These are phyloP conservation scores for Lamellibrachia luymesi DNA, from an alignment of 1,140 invertebrate species.

Conservation along the genomic window DNA sequence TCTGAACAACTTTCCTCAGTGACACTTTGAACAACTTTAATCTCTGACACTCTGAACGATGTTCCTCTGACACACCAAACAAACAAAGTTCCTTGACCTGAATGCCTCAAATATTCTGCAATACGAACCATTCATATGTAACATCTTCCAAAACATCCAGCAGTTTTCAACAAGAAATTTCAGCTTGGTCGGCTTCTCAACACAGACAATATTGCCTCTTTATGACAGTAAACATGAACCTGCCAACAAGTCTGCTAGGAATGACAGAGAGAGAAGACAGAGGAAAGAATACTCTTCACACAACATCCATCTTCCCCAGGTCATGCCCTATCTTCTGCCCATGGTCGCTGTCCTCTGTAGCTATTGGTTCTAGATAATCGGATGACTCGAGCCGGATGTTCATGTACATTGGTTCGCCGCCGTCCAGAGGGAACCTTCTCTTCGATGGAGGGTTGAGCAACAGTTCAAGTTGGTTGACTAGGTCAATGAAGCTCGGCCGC, in stretches of 20 bases:
- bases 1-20: too few relatives aligned
- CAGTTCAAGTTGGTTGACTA: constrained; percentile 69
- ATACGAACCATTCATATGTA: too few relatives aligned
- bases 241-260: neutral
- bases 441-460: constrained; percentile 24
- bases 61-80: neutral
- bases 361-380: constrained; percentile 6
- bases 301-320: neutral
- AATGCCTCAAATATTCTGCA: neutral
- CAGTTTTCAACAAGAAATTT: neutral
- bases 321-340: neutral
- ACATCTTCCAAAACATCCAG: too few relatives aligned
- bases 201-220: neutral
- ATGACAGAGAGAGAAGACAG: neutral
- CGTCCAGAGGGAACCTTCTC: neutral
- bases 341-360: neutral
- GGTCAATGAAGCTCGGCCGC: constrained; percentile 74
- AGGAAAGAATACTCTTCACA: neutral
- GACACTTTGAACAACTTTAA: too few relatives aligned
- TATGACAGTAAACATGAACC: neutral
- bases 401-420: constrained; percentile 21
- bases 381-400: constrained; percentile 14
- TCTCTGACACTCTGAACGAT: too few relatives aligned
- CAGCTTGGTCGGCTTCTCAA: neutral
- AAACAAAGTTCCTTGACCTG: neutral